These are phyloP conservation scores for Melanogrammus aeglefinus DNA, from an alignment of 2,797 vertebrate species.

Conservation along the genomic window DNA sequence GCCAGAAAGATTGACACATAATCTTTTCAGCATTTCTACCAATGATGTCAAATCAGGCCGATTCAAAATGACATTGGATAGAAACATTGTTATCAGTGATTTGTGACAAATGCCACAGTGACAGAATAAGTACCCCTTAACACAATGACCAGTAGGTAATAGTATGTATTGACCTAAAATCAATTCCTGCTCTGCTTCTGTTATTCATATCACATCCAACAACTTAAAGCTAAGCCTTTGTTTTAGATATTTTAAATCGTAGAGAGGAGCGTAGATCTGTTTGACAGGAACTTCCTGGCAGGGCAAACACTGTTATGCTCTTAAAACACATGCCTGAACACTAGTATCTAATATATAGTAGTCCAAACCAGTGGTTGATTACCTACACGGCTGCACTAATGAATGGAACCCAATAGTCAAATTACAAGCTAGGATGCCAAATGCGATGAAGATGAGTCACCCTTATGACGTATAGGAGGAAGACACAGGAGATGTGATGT, in stretches of 20 bases:
- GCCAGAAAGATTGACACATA: not conserved
- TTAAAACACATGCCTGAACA: not conserved
- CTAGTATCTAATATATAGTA: not conserved
- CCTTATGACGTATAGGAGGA: not conserved
- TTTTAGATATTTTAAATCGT: not conserved
- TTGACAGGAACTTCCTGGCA: not conserved
- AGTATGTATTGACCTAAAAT: not conserved
- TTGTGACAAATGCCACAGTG: not conserved
- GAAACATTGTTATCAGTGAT: too few species aligned
- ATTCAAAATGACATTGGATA: too few species aligned
- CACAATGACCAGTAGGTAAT: not conserved
- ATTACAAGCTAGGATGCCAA: not conserved
- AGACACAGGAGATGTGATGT: not conserved
- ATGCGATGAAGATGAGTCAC: not conserved
- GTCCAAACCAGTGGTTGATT: not conserved
- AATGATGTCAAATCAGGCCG: too few species aligned
- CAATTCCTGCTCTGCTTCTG: not conserved
- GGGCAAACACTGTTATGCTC: not conserved
- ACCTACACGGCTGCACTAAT: not conserved
- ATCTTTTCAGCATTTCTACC: too few species aligned
- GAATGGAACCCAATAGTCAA: not conserved
- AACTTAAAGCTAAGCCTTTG: not conserved
- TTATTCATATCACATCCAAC: not conserved
- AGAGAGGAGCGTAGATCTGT: not conserved
- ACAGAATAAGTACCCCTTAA: not conserved